Percentiles rank a stretch among this genome's conserved stretches.
Evolutionary conservation across 2,113 vertebrate genomes (phyloP).

Genomic region (Scopus umbretta): DNA sequence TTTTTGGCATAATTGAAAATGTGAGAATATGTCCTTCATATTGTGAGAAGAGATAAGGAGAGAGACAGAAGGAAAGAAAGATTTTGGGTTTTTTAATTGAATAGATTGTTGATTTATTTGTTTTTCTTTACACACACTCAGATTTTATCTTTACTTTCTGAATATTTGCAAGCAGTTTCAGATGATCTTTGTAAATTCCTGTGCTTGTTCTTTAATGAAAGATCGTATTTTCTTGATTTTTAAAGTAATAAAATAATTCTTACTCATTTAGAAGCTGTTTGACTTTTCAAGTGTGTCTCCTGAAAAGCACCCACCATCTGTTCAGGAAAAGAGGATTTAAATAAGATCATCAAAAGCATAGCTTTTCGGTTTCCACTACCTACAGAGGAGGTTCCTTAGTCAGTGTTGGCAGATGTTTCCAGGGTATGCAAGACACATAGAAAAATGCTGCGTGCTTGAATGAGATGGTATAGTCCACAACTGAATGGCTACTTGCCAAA

Average conservation of each 20-base stretch:
- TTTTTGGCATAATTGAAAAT: not conserved
- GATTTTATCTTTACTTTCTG: not conserved
- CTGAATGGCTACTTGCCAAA: not conserved
- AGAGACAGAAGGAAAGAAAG: not conserved
- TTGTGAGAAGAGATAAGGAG: not conserved
- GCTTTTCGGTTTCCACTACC: not conserved
- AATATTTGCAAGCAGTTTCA: not conserved
- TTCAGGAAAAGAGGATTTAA: not conserved
- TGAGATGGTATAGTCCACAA: not conserved
- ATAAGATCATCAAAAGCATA: not conserved
- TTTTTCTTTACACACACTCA: not conserved
- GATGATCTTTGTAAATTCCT: not conserved
- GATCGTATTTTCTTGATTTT: not conserved
- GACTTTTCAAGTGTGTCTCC: not conserved
- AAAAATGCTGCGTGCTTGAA: not conserved
- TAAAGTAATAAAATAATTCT: not conserved
- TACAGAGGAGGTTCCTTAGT: not conserved
- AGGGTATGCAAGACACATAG: not conserved
- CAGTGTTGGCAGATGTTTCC: not conserved
- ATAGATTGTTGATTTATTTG: not conserved
- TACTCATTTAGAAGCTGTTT: not conserved
- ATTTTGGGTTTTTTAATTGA: accelerated
- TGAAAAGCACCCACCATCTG: not conserved
- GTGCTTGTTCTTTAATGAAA: not conserved
- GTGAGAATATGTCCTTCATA: not conserved